Evolutionary conservation across 2,797 vertebrate species (phyloP).

Genomic region (Rhynchonycteris naso): DNA sequence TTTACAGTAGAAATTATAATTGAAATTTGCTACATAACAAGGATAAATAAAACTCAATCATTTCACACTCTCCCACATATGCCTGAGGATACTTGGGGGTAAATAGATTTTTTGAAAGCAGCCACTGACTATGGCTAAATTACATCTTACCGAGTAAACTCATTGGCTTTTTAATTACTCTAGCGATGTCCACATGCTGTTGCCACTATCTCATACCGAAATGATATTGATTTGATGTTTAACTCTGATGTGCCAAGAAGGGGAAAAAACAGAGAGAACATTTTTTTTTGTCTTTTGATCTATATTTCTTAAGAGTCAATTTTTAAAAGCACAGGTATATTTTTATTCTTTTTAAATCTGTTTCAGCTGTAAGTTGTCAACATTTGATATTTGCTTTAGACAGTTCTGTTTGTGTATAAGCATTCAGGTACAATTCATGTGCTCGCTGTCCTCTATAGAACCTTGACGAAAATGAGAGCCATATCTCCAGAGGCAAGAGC

Average conservation of each 20-base stretch:
- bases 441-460: background rate
- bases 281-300: slow-evolving; percentile 17
- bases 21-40: slow-evolving; percentile 89
- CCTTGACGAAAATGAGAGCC: background rate
- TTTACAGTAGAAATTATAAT: slow-evolving; percentile 87
- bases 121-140: slow-evolving; percentile 88
- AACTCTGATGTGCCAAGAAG: slow-evolving; percentile 83
- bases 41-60: slow-evolving; percentile 88
- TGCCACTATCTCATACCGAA: slow-evolving; percentile 86
- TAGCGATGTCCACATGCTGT: slow-evolving; percentile 87
- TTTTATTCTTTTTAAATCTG: background rate
- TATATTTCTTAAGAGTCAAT: slow-evolving; percentile 70
- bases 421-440: background rate
- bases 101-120: slow-evolving; percentile 90
- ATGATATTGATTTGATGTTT: slow-evolving; percentile 88
- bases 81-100: slow-evolving; percentile 87
- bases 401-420: background rate
- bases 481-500: background rate
- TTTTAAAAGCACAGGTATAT: background rate
- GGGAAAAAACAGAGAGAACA: slow-evolving; percentile 81
- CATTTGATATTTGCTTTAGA: slow-evolving; percentile 14
- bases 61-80: slow-evolving; percentile 86
- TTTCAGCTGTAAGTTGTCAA: slow-evolving; percentile 10
- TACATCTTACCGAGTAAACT: slow-evolving; percentile 88
- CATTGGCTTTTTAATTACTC: slow-evolving; percentile 90